Percentiles rank a stretch among this genome's conserved stretches.
Conservation (phyloP, 2,888 invertebrate species). For the Pediacus dermestoides region DNA sequence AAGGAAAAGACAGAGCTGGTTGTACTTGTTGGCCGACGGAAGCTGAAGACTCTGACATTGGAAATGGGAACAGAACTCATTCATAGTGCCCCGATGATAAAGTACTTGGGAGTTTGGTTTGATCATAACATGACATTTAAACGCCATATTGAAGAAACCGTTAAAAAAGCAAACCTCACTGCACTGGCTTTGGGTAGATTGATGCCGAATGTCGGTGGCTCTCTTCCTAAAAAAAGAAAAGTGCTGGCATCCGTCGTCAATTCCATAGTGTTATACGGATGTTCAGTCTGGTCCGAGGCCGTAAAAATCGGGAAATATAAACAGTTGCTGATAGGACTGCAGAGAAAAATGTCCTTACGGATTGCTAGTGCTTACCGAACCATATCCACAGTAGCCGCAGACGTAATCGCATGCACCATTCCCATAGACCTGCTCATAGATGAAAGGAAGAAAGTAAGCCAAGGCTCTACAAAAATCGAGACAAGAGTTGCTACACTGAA, state of each 20-base stretch:
- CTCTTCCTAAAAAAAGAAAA: not conserved
- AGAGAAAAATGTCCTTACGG: no score
- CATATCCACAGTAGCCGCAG: no score
- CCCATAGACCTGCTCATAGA: no score
- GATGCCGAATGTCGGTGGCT: not conserved
- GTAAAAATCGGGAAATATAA: not conserved
- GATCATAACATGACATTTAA: not conserved
- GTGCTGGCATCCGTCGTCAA: not conserved
- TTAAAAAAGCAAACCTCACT: not conserved
- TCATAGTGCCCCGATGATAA: not conserved
- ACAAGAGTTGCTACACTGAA: no score
- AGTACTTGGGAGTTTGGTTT: not conserved
- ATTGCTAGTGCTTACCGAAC: no score
- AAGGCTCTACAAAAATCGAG: no score
- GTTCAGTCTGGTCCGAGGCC: not conserved
- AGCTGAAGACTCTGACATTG: not conserved
- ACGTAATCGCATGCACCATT: no score
- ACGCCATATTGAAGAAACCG: not conserved
- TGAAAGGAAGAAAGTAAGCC: no score
- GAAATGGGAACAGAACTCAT: not conserved
- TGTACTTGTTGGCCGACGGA: not conserved
- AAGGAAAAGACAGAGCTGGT: not conserved
- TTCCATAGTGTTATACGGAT: not conserved
- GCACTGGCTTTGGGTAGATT: not conserved
- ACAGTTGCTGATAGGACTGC: not conserved